phyloP scores from a whole-genome alignment of 2,113 vertebrate genomes.

The Cyprinus carpio region DNA sequence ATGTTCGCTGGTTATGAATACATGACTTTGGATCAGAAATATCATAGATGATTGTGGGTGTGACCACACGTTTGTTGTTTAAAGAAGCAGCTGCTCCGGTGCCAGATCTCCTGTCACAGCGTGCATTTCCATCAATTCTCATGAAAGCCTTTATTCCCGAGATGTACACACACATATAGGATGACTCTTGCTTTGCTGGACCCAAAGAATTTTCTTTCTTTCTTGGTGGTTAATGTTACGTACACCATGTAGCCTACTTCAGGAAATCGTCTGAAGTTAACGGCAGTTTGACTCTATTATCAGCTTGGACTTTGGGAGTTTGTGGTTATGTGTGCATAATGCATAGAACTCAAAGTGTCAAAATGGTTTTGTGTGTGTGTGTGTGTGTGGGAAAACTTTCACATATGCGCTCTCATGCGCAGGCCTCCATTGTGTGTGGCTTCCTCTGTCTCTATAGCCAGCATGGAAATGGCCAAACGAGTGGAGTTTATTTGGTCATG shows the following conservation, averaged over 20 bases:
- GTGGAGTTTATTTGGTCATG: constrained; percentile 56
- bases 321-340: not conserved
- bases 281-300: not conserved
- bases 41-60: constrained; percentile 38
- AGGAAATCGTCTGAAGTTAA: not conserved
- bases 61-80: constrained; percentile 40
- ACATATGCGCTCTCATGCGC: constrained; percentile 56
- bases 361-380: constrained; percentile 6
- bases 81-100: constrained; percentile 49
- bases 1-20: constrained; percentile 22
- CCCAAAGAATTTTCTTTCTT: not conserved
- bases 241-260: not conserved
- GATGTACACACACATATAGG: constrained; percentile 48
- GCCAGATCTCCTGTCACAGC: constrained; percentile 53
- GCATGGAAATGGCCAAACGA: constrained; percentile 49
- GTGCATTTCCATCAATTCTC: constrained; percentile 59
- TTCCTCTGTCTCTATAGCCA: constrained; percentile 57
- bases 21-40: constrained; percentile 30
- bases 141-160: constrained; percentile 47
- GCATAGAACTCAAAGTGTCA: constrained; percentile 22
- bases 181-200: constrained; percentile 14
- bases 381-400: constrained; percentile 57
- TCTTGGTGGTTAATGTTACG: not conserved
- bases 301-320: not conserved
- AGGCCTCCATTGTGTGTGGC: constrained; percentile 58